Percentiles rank a stretch among this genome's conserved stretches.
Conservation (phyloP, 2,888 invertebrate species). For the Phania funesta region DNA sequence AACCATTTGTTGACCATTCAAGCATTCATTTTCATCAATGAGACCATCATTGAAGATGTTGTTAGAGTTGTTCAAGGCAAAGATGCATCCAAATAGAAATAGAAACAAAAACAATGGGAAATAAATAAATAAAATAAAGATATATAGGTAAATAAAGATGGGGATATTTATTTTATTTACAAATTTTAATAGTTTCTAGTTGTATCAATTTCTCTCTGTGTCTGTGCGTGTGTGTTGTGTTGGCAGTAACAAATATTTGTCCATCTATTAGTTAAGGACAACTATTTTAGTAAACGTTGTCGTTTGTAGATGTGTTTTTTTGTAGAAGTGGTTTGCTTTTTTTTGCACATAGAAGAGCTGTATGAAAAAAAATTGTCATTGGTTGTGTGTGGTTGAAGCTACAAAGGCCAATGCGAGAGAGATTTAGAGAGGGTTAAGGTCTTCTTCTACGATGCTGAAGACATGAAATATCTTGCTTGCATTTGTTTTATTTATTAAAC, state of each 20-base stretch:
- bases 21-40: conserved; percentile 42
- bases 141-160: conserved; percentile 12
- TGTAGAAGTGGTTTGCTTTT: neutral
- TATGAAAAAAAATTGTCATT: neutral
- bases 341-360: neutral
- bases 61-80: neutral
- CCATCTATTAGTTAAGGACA: neutral
- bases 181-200: conserved; percentile 30
- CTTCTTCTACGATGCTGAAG: conserved; percentile 32
- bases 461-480: conserved; percentile 7
- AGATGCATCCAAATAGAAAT: conserved; percentile 29
- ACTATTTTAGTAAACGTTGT: conserved; percentile 1
- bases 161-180: conserved; percentile 53
- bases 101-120: conserved; percentile 57
- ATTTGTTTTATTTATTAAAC: neutral
- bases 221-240: neutral
- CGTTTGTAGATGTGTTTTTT: neutral
- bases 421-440: neutral
- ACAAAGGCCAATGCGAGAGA: conserved; percentile 8
- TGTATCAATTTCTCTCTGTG: too few relatives aligned
- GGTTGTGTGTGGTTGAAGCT: conserved; percentile 9
- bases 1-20: conserved; percentile 26
- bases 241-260: neutral
- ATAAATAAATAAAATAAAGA: conserved; percentile 36
- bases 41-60: conserved; percentile 30